Evolutionary conservation across 37 sponge, comb jelly and placozoan genomes (phyloP), one percentile per base, ranked within the genome.

Genomic region (Halichondria panicea): DNA sequence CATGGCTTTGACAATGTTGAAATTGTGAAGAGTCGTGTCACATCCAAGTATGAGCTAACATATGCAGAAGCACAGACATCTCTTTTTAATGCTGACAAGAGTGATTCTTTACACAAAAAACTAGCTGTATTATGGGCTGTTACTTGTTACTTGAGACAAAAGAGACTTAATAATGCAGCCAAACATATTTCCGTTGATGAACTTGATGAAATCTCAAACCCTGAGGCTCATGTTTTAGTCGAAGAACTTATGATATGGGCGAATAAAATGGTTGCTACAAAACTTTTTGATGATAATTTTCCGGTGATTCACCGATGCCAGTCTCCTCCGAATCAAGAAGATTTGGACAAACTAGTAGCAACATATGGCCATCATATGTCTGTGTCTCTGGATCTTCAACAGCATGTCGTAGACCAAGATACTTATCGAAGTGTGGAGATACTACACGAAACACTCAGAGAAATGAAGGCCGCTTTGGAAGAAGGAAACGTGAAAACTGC

Each of bases 231-330:
- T 33, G 24, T 71, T 0, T 63, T 86, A 21, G 69, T 86, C 21
- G 70, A 73, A 54, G 87, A 86, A 31, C 42, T 86, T 33, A 86
- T 80, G 81, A 79, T 86, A 36, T 80, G 75, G 74, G 75, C 75
- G 12, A 86, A 86, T 52, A 32, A 36, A 8, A 15, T 24, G 48
- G 79, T 86, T 9, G 87, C 87, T 58, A 25, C 63, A 30, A 59
- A 50, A n/a, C n/a, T n/a, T n/a, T n/a, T n/a, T n/a, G n/a, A n/a
- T n/a, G n/a, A n/a, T n/a, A 19, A 54, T 13, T 72, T 56, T 27
- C 53, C 53, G 9, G 35, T 36, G 2, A 62, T 81, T 38, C 52
- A 72, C 8, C 37, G 81, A 35, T n/a, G 35, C 4, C 81, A 81
- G 55, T 43, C 71, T 36, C 36, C 37, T 31, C 73, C 81, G 19